Base-by-base conservation (phyloP, 1,140 invertebrate genomes). In the Vollenhovia emeryi region DNA sequence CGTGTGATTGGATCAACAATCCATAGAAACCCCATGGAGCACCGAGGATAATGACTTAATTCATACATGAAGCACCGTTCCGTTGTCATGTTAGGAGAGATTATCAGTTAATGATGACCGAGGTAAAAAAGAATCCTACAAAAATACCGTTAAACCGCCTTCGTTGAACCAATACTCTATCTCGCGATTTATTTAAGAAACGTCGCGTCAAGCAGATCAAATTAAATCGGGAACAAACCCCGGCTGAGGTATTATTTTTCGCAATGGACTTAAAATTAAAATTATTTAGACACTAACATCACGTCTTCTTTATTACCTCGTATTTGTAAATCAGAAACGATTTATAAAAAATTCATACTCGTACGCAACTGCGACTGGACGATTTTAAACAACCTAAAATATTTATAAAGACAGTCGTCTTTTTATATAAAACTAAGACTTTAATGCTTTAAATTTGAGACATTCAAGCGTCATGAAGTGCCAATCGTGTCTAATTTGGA, bases 11-110 rank as follows among this genome's bases (percentile, higher is more conserved):
- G 91, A 89, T 91, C 82, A 90, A 91, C 90, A 92, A 92, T 92
- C 86, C 89, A 89, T 85, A 69, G 84, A 62, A 85, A 83, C 87
- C 84, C 85, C 87, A 87, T 87, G 86, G 87, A 82, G 85, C 82
- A 87, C 62, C 48, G 80, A 87, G 84, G 64, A 91, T 92, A 93
- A 92, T 92, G 87, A 83, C 87, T 92, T 91, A 92, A 93, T 93
- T 93, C 90, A 88, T 87, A 76, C 55, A 85, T 21, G 15, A n/a
- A 66, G 48, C 33, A n/a, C 40, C 48, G 0, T 30, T 48, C 18
- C 15, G 43, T 43, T 74, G 21, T 74, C 68, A 45, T 52, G 87
- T 68, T 45, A 62, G 27, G 21, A 27, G 24, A 50, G 55, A 62
- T 18, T 52, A 60, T 82, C 27, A 48, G 30, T 50, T n/a, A 59